These are phyloP conservation scores for Lordiphosa mommai DNA, from an alignment of 1,140 invertebrate genomes.

Conservation along the genomic window DNA sequence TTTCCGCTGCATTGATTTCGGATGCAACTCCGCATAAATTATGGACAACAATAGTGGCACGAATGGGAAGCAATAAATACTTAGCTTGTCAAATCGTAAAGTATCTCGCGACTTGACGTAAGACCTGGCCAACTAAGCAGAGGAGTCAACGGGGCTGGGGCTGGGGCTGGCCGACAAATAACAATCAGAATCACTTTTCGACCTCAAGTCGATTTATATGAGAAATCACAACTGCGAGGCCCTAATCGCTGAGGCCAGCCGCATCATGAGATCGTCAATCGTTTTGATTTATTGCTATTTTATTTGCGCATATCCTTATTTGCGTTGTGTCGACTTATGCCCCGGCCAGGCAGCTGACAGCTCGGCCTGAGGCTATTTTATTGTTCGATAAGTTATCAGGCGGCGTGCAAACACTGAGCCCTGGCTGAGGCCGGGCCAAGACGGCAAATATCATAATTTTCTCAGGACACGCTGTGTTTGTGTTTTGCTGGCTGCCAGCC, in stretches of 20 bases:
- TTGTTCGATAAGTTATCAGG: constrained; percentile 74
- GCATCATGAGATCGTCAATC: constrained; percentile 70
- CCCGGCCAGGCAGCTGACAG: constrained; percentile 22
- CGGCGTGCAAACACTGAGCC: constrained; percentile 36
- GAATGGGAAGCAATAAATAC: constrained; percentile 38
- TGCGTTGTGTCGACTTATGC: constrained; percentile 47
- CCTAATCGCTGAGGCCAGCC: constrained; percentile 65
- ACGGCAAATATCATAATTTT: constrained; percentile 68
- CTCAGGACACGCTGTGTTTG: constrained; percentile 47
- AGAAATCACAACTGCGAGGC: constrained; percentile 59
- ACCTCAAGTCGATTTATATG: constrained; percentile 69
- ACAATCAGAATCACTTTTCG: constrained; percentile 75
- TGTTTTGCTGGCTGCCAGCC: constrained; percentile 32
- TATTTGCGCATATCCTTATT: constrained; percentile 77
- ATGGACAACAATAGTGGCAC: constrained; percentile 19
- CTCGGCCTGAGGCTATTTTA: constrained; percentile 55
- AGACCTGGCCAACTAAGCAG: too few species aligned
- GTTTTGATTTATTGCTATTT: constrained; percentile 76
- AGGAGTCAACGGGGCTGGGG: neutral
- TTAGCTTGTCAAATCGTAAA: constrained; percentile 21
- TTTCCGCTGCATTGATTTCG: constrained; percentile 66
- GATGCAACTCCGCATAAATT: constrained; percentile 65
- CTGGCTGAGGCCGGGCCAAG: constrained; percentile 2
- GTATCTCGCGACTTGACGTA: constrained; percentile 3
- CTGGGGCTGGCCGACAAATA: constrained; percentile 53